Evolutionary conservation across 2,888 invertebrate species (phyloP).

Genomic region (Ganaspis brasiliensis): DNA sequence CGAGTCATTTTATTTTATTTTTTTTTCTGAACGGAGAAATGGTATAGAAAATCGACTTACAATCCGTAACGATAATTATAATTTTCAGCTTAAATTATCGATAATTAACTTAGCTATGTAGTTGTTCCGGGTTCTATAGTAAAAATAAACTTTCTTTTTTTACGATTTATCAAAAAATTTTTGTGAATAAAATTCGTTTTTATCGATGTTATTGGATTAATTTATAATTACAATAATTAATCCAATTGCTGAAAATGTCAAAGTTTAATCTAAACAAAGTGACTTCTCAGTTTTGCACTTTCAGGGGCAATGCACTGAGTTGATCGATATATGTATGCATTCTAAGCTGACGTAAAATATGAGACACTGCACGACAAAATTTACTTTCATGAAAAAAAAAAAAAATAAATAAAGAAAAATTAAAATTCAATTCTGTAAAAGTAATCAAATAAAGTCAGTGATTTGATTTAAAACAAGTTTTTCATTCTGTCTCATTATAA

Average conservation of each 20-base stretch:
- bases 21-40: not conserved
- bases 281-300: constrained; percentile 37
- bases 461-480: too few species aligned
- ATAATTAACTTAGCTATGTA: not conserved
- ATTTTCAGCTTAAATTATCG: not conserved
- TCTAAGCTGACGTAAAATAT: not conserved
- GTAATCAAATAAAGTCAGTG: too few species aligned
- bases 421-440: too few species aligned
- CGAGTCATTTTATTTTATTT: not conserved
- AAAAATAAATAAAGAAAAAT: too few species aligned
- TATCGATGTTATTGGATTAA: too few species aligned
- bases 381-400: not conserved
- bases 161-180: not conserved
- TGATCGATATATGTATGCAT: constrained; percentile 35
- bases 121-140: not conserved
- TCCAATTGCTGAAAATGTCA: not conserved
- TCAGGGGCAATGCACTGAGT: constrained; percentile 44
- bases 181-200: too few species aligned
- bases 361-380: not conserved
- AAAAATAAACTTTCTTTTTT: not conserved
- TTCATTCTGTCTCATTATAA: too few species aligned
- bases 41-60: constrained; percentile 1
- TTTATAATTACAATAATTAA: too few species aligned
- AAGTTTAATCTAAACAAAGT: constrained; percentile 18
- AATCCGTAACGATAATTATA: constrained; percentile 21